phyloP scores from a whole-genome alignment of 2,797 vertebrate genomes.

The Oceanodroma leucorhoa region DNA sequence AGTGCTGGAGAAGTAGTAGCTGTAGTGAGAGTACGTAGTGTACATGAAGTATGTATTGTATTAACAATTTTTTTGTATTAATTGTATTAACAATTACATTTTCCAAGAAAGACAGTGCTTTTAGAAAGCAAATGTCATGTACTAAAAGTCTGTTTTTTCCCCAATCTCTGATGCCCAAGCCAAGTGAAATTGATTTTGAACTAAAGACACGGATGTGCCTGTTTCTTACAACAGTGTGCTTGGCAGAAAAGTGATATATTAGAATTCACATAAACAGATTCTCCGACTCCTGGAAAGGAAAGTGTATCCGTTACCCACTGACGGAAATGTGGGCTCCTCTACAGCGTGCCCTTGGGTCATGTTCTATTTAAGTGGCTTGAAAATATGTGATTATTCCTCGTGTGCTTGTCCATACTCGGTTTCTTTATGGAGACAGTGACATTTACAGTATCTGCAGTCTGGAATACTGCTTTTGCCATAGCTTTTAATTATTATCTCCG shows the following conservation, averaged over 20 bases:
- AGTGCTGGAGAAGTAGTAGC: not conserved
- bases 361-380: constrained; percentile 51
- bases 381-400: constrained; percentile 29
- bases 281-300: not conserved
- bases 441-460: constrained; percentile 42
- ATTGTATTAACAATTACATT: not conserved
- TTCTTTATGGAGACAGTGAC: constrained; percentile 12
- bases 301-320: not conserved
- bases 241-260: not conserved
- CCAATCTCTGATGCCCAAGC: not conserved
- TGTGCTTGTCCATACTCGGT: not conserved
- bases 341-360: constrained; percentile 19
- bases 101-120: not conserved
- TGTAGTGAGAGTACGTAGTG: not conserved
- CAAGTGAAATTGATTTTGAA: constrained; percentile 11
- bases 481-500: not conserved
- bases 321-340: not conserved
- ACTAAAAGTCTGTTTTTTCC: not conserved
- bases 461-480: constrained; percentile 8
- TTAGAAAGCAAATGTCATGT: not conserved
- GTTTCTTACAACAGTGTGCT: not conserved
- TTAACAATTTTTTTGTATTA: too few species aligned
- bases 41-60: not conserved
- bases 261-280: not conserved
- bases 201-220: not conserved